These are phyloP conservation scores for Chionomys nivalis DNA, from an alignment of 2,113 vertebrate genomes.

Conservation along the genomic window DNA sequence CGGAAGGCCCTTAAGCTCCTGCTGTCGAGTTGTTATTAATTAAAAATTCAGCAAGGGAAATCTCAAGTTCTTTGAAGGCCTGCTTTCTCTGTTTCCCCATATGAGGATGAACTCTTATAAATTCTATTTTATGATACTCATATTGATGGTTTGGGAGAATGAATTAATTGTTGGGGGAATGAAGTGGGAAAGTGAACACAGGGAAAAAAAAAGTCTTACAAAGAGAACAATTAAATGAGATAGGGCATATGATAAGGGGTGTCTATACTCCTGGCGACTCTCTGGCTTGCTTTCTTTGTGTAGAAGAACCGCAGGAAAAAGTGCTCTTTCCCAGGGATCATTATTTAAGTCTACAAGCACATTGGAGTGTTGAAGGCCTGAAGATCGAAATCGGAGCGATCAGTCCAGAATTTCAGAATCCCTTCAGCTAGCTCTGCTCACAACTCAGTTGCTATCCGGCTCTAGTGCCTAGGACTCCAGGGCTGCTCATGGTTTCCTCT, in stretches of 20 bases:
- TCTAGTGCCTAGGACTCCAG: neutral
- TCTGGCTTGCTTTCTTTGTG: conserved; percentile 57
- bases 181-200: conserved; percentile 58
- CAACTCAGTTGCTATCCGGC: neutral
- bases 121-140: conserved; percentile 77
- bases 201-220: conserved; percentile 54
- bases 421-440: conserved; percentile 45
- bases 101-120: conserved; percentile 68
- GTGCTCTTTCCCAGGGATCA: conserved; percentile 80
- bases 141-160: conserved; percentile 77
- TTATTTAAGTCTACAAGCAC: conserved; percentile 85
- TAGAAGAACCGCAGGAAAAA: conserved; percentile 70
- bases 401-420: conserved; percentile 75
- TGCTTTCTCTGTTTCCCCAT: conserved; percentile 71
- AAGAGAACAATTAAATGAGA: conserved; percentile 83
- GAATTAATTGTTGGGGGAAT: conserved; percentile 83
- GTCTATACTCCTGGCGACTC: conserved; percentile 65
- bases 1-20: conserved; percentile 68
- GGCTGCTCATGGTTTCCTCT: neutral
- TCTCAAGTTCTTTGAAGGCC: conserved; percentile 78
- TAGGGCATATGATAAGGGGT: conserved; percentile 77
- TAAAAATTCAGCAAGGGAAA: conserved; percentile 85
- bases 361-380: conserved; percentile 70
- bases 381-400: conserved; percentile 71
- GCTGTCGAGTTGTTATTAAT: conserved; percentile 78